Evolutionary conservation across 2,113 vertebrate species (phyloP).

Genomic region (Eolophus roseicapilla): DNA sequence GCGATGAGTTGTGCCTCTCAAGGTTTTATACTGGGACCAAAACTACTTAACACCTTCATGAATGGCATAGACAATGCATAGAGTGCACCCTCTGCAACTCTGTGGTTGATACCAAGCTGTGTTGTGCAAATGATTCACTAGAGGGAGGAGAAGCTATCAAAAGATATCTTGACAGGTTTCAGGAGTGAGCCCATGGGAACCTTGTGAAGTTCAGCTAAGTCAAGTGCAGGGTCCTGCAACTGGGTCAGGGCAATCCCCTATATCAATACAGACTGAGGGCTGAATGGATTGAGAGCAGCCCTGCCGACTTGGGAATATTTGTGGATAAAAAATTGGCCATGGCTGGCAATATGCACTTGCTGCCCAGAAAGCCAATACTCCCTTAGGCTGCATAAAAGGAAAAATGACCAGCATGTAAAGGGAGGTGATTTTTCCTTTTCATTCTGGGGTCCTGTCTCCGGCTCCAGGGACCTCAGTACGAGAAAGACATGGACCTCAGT

Average conservation of each 20-base stretch:
- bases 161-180: background rate
- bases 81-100: background rate
- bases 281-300: background rate
- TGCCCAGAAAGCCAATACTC: background rate
- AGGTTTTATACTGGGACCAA: background rate
- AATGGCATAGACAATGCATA: too few species aligned
- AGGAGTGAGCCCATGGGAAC: background rate
- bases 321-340: background rate
- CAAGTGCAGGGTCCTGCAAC: background rate
- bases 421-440: background rate
- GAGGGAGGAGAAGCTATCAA: background rate
- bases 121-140: background rate
- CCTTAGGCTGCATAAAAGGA: background rate
- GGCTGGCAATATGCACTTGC: background rate
- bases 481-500: background rate
- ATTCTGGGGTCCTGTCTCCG: background rate
- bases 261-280: background rate
- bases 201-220: background rate
- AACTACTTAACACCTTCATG: background rate
- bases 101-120: background rate
- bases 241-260: background rate
- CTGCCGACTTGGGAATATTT: background rate
- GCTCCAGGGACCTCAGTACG: background rate
- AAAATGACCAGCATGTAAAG: rapidly evolving
- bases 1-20: background rate